These are phyloP conservation scores for Sylvia borin DNA, from an alignment of 2,797 vertebrate species.

Conservation along the genomic window DNA sequence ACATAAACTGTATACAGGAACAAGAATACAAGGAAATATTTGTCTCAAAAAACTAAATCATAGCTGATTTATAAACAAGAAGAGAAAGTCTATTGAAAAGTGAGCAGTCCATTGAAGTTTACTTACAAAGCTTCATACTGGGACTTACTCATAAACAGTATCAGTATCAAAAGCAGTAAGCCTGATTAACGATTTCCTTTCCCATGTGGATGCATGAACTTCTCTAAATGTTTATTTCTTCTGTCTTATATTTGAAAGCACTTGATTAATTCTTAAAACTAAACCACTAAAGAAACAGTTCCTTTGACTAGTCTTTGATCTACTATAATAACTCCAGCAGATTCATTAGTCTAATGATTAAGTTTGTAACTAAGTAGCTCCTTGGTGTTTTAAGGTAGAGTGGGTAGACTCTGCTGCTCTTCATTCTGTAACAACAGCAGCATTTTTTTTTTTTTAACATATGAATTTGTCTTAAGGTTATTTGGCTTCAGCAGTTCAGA, in stretches of 20 bases:
- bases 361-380: background rate
- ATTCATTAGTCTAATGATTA: constrained; percentile 43
- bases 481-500: background rate
- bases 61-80: background rate
- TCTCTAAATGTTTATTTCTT: constrained; percentile 18
- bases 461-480: background rate
- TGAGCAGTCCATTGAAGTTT: background rate
- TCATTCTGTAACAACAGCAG: background rate
- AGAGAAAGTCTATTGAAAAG: background rate
- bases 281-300: constrained; percentile 38
- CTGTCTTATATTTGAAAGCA: constrained; percentile 47
- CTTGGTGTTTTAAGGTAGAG: background rate
- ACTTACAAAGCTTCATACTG: background rate
- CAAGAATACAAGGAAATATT: background rate
- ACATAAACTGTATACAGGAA: background rate
- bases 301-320: constrained; percentile 53
- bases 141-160: constrained; percentile 3
- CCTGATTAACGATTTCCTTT: constrained; percentile 24
- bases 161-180: constrained; percentile 7
- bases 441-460: background rate
- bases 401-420: background rate
- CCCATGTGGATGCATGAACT: background rate
- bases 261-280: constrained; percentile 26
- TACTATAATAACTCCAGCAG: constrained; percentile 32
- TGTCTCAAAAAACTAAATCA: background rate